phyloP scores from a whole-genome alignment of 2,888 invertebrate genomes.

The Neria commutata region DNA sequence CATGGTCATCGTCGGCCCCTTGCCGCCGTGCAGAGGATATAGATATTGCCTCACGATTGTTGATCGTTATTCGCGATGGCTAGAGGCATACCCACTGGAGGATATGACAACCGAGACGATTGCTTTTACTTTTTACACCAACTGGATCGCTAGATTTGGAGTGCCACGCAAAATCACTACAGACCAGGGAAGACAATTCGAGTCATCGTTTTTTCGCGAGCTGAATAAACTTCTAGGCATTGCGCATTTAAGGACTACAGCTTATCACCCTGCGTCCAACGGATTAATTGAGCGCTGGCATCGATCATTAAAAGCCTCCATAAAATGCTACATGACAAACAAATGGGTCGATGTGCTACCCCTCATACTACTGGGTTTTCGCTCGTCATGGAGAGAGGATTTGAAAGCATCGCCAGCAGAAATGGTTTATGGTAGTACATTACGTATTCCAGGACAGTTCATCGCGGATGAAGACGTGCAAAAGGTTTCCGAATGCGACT shows the following conservation, averaged over 20 bases:
- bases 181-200: slow-evolving; percentile 57
- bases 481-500: not conserved
- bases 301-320: slow-evolving; percentile 20
- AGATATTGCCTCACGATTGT: slow-evolving; percentile 48
- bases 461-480: slow-evolving; percentile 2
- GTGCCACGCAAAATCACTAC: slow-evolving; percentile 55
- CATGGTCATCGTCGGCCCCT: slow-evolving; percentile 59
- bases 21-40: slow-evolving; percentile 45
- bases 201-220: slow-evolving; percentile 45
- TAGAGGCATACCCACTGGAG: slow-evolving; percentile 35
- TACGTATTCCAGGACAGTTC: slow-evolving; percentile 27
- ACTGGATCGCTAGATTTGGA: slow-evolving; percentile 61
- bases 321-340: slow-evolving; percentile 13
- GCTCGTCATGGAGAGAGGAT: slow-evolving; percentile 22
- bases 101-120: slow-evolving; percentile 33
- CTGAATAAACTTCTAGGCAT: slow-evolving; percentile 29
- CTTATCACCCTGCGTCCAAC: slow-evolving; percentile 25
- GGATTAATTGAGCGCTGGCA: slow-evolving; percentile 27
- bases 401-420: slow-evolving; percentile 21
- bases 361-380: slow-evolving; percentile 19
- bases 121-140: slow-evolving; percentile 45
- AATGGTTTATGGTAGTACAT: slow-evolving; percentile 24
- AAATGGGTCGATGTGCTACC: slow-evolving; percentile 21
- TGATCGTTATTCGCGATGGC: slow-evolving; percentile 37
- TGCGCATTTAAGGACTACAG: slow-evolving; percentile 21